Percentiles rank a stretch among this genome's conserved stretches.
phyloP scores from a whole-genome alignment of 1,140 invertebrate species.

The Drosophila parabipectinata region DNA sequence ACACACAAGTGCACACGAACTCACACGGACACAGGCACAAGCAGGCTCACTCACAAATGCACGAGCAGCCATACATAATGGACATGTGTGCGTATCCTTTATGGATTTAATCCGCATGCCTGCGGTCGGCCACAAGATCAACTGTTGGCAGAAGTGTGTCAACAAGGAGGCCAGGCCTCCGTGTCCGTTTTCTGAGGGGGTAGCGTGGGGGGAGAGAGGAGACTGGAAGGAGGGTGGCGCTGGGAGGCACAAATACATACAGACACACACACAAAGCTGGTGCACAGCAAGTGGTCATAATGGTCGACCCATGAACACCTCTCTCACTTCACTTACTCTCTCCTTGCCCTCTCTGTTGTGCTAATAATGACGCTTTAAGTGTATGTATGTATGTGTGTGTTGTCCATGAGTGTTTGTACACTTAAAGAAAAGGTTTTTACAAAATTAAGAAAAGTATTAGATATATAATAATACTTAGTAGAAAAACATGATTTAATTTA shows the following conservation, averaged over 20 bases:
- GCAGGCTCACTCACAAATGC: background rate
- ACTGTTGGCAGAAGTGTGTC: conserved; percentile 82
- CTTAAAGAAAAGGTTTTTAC: background rate
- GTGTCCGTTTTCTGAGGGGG: conserved; percentile 11
- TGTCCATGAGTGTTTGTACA: conserved; percentile 25
- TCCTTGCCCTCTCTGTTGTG: conserved; percentile 54
- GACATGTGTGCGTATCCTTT: conserved; percentile 74
- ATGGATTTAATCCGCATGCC: conserved; percentile 82
- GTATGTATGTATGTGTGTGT: conserved; percentile 29
- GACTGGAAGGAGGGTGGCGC: background rate
- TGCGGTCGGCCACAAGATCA: conserved; percentile 80
- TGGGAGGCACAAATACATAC: background rate
- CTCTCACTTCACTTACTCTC: conserved; percentile 7
- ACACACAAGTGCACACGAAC: conserved; percentile 25
- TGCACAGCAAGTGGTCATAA: conserved; percentile 74
- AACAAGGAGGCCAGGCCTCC: conserved; percentile 59
- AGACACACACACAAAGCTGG: conserved; percentile 4
- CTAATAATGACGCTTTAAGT: conserved; percentile 78
- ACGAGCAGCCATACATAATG: conserved; percentile 40
- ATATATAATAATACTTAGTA: background rate
- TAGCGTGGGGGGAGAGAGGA: background rate
- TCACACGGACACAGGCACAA: conserved; percentile 1
- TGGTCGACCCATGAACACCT: conserved; percentile 44
- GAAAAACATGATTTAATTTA: background rate
- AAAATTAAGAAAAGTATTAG: background rate